Percentiles rank a stretch among this genome's conserved stretches.
Evolutionary conservation across 1,140 invertebrate genomes (phyloP).

Genomic region (Pseudomyrmex cubaensis): DNA sequence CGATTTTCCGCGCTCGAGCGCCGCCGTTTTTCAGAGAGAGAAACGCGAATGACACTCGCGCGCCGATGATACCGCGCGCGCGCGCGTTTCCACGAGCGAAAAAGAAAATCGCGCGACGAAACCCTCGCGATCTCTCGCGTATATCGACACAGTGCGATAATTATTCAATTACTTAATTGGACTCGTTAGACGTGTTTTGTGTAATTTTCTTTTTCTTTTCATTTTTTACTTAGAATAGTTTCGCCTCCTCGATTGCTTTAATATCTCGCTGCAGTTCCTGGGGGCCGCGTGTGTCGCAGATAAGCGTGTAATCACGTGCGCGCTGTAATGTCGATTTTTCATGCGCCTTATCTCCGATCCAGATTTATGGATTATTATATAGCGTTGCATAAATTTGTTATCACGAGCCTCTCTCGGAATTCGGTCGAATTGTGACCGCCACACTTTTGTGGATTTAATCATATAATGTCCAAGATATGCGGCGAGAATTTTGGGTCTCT

Average conservation of each 20-base stretch:
- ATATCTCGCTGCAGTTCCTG: not conserved
- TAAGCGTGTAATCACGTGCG: not conserved
- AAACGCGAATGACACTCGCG: not conserved
- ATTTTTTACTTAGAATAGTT: not conserved
- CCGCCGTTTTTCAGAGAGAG: too few relatives aligned
- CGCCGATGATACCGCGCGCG: not conserved
- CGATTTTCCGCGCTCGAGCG: not conserved
- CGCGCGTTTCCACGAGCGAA: not conserved
- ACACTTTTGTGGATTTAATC: not conserved
- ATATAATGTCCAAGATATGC: not conserved
- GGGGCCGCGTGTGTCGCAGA: not conserved
- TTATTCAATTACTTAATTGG: too few relatives aligned
- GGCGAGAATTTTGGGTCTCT: not conserved
- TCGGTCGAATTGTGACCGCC: not conserved
- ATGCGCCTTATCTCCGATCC: conserved; percentile 30
- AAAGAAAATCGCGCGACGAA: not conserved
- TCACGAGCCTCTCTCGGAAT: not conserved
- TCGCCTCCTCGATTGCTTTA: not conserved
- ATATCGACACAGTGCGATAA: too few relatives aligned
- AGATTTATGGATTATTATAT: conserved; percentile 5
- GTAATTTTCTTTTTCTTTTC: too few relatives aligned
- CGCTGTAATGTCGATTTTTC: conserved; percentile 42
- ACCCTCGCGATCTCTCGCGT: not conserved
- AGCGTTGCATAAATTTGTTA: conserved; percentile 22
- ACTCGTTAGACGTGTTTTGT: too few relatives aligned